Percentiles rank a stretch among this genome's conserved stretches.
These are phyloP conservation scores for Columba guinea DNA, from an alignment of 2,797 vertebrate species.

Conservation along the genomic window DNA sequence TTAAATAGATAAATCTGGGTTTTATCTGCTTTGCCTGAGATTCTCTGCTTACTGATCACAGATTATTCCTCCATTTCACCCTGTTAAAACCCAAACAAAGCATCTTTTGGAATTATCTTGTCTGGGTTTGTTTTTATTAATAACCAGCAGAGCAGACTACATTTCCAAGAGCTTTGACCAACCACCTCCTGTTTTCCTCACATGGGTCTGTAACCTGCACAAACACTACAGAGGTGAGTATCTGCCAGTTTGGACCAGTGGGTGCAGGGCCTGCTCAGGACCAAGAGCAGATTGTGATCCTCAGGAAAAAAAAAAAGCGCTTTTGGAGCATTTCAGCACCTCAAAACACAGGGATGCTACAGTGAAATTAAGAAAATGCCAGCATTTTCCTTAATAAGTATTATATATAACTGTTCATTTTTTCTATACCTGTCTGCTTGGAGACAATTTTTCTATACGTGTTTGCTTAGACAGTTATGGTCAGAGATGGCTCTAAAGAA, in stretches of 20 bases:
- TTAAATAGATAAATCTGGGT: conserved; percentile 60
- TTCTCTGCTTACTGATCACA: conserved; percentile 61
- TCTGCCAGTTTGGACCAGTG: background rate
- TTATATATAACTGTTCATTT: background rate
- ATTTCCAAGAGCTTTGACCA: background rate
- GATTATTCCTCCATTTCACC: conserved; percentile 63
- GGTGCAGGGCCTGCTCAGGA: background rate
- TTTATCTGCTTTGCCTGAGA: conserved; percentile 63
- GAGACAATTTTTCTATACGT: background rate
- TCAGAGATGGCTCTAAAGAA: background rate
- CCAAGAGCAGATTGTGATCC: background rate
- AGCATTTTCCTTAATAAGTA: background rate
- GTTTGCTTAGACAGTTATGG: background rate
- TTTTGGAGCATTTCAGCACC: background rate
- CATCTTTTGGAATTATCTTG: conserved; percentile 54
- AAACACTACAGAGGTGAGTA: background rate
- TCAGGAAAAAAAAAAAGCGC: background rate
- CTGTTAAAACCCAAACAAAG: conserved; percentile 61
- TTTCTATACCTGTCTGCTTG: background rate
- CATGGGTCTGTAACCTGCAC: background rate
- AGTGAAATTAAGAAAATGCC: background rate
- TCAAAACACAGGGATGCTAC: background rate
- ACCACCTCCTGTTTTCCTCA: background rate
- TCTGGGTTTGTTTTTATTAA: conserved; percentile 26
- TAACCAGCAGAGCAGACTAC: background rate